Percentiles rank a stretch among this genome's conserved stretches.
Conservation (phyloP, 2,113 vertebrate genomes). For the Rhipidura dahli region DNA sequence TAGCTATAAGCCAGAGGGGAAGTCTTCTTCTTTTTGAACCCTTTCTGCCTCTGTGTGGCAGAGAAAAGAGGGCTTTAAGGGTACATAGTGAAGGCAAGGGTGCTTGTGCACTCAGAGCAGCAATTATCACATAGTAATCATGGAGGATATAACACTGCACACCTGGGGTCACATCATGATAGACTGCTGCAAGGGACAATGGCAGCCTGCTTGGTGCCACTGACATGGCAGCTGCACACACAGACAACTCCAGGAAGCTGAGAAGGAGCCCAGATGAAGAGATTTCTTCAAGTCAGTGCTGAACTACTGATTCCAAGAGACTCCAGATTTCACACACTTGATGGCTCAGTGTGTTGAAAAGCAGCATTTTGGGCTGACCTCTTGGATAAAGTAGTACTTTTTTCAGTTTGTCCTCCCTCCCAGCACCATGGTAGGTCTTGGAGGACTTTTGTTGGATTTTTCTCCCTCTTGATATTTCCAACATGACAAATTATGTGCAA, state of each 20-base stretch:
- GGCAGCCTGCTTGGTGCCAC: neutral
- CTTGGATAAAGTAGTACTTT: neutral
- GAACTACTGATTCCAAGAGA: neutral
- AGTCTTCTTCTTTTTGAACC: neutral
- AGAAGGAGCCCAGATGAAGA: neutral
- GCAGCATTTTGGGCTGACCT: neutral
- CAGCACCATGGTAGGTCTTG: neutral
- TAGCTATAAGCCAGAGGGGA: accelerated
- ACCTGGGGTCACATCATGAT: neutral
- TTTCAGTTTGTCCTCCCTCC: neutral
- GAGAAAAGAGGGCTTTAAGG: neutral
- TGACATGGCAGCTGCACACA: neutral
- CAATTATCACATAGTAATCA: neutral
- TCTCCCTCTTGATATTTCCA: neutral
- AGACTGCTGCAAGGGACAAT: neutral
- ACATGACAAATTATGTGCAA: neutral
- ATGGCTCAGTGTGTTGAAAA: neutral
- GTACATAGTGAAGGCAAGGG: neutral
- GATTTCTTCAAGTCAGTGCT: neutral
- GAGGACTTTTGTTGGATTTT: neutral
- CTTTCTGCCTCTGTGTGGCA: neutral
- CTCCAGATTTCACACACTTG: neutral
- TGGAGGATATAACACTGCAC: neutral
- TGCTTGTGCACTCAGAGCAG: neutral
- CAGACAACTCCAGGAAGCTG: neutral